Evolutionary conservation across 1,140 invertebrate genomes (phyloP).

Genomic region (Plutomurus gul): DNA sequence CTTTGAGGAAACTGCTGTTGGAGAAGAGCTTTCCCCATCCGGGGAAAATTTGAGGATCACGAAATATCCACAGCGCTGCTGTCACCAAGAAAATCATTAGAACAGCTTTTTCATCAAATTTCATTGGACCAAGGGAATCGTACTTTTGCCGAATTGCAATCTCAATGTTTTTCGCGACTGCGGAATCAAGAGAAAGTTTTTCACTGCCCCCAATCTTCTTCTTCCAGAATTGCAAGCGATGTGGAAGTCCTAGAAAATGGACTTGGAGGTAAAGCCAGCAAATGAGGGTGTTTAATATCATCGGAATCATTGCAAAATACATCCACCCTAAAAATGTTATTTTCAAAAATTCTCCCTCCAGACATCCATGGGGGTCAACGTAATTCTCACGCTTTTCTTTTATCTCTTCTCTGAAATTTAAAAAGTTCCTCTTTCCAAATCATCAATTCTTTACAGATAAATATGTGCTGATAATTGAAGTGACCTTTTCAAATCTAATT

Average conservation of each 20-base stretch:
- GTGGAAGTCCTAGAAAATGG: conserved; percentile 70
- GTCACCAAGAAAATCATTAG: conserved; percentile 76
- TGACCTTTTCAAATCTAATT: conserved; percentile 55
- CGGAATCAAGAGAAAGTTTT: background rate
- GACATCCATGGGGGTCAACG: background rate
- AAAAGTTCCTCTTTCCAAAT: background rate
- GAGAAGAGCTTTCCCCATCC: conserved; percentile 45
- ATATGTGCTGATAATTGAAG: background rate
- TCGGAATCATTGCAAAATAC: conserved; percentile 68
- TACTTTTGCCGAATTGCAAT: conserved; percentile 70
- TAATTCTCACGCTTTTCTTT: background rate
- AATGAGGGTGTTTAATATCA: conserved; percentile 72
- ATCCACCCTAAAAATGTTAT: conserved; percentile 64
- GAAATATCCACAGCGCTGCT: conserved; percentile 84
- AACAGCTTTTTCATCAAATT: conserved; percentile 77
- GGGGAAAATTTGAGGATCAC: conserved; percentile 74
- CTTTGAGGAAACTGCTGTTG: conserved; percentile 45
- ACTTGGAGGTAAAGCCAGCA: conserved; percentile 70
- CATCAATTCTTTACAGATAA: background rate
- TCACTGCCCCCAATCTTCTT: background rate
- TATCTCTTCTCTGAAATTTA: background rate
- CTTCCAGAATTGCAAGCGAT: background rate
- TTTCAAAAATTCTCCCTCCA: conserved; percentile 34
- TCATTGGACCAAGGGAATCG: conserved; percentile 74
- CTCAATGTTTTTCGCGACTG: conserved; percentile 56